Percentiles rank a stretch among this genome's conserved stretches.
Evolutionary conservation across 2,888 invertebrate species (phyloP).

Genomic region (Phorcus lineatus): DNA sequence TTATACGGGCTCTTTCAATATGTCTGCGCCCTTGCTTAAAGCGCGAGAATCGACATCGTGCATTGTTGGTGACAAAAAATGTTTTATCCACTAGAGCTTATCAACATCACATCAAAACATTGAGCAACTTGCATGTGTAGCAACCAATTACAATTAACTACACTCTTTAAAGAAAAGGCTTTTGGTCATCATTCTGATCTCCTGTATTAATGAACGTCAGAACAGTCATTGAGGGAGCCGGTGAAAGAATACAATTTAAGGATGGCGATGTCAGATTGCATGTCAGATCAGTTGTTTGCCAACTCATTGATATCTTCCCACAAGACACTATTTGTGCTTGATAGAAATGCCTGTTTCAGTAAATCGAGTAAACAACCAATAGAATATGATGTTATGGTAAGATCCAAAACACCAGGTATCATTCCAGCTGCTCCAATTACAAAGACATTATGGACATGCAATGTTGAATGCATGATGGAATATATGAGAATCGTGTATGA

Average conservation of each 20-base stretch:
- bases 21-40: slow-evolving; percentile 29
- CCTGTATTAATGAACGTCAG: not conserved
- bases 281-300: not conserved
- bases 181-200: not conserved
- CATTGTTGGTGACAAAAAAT: no score
- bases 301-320: slow-evolving; percentile 77
- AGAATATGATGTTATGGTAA: slow-evolving; percentile 87
- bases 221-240: no score
- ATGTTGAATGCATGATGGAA: slow-evolving; percentile 95
- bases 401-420: slow-evolving; percentile 78
- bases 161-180: not conserved
- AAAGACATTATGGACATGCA: slow-evolving; percentile 96
- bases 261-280: slow-evolving; percentile 21
- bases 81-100: no score
- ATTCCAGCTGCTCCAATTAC: slow-evolving; percentile 88
- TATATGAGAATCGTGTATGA: slow-evolving; percentile 98
- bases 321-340: slow-evolving; percentile 96
- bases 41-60: not conserved
- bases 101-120: no score
- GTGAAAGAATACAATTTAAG: not conserved
- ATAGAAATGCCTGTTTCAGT: slow-evolving; percentile 93
- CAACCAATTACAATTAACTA: no score
- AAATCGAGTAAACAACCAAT: slow-evolving; percentile 88
- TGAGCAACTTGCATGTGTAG: no score
- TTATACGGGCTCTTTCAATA: slow-evolving; percentile 36